Evolutionary conservation across 2,113 vertebrate species (phyloP).

Genomic region (Podarcis muralis): DNA sequence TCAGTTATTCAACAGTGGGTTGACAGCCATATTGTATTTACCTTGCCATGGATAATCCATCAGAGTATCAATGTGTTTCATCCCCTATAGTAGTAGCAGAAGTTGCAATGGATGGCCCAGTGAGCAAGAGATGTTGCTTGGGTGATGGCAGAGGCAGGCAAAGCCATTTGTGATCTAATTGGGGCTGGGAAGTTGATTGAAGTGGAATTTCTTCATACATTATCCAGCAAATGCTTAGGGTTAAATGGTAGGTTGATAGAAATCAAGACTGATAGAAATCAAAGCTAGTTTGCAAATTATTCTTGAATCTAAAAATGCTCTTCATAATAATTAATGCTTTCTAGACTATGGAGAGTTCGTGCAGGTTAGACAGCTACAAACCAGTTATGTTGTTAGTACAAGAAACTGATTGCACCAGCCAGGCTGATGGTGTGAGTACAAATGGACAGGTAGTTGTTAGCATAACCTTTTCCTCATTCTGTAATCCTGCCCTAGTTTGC

Average conservation of each 20-base stretch:
- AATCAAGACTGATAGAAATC: neutral
- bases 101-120: neutral
- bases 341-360: neutral
- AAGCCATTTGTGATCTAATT: neutral
- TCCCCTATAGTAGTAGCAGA: neutral
- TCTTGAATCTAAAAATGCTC: neutral
- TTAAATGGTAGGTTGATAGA: conserved; percentile 7
- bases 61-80: neutral
- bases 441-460: neutral
- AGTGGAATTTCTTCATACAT: neutral
- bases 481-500: neutral
- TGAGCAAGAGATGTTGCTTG: neutral
- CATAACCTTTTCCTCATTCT: neutral
- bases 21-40: neutral
- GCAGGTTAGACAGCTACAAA: neutral
- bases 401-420: neutral
- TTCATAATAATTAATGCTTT: neutral
- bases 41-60: neutral
- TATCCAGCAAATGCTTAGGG: neutral
- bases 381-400: neutral
- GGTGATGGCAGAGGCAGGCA: neutral
- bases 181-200: neutral
- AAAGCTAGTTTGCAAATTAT: neutral
- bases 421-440: neutral
- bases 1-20: neutral